phyloP scores from a whole-genome alignment of 2,888 invertebrate genomes.

The Arctia plantaginis region DNA sequence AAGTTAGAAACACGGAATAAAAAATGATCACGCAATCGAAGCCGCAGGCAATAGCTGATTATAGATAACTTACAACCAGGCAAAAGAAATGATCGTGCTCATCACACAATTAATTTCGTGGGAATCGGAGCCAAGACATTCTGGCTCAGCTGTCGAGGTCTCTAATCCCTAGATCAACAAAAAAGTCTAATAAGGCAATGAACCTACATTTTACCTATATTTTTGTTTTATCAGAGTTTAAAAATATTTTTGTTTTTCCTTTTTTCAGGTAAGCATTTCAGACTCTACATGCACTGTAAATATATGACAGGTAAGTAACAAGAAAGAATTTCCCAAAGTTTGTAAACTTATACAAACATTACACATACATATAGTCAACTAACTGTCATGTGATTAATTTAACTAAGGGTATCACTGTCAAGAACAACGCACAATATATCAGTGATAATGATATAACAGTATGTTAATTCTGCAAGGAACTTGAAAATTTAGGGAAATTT shows the following conservation, averaged over 20 bases:
- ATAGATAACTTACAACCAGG: too few species aligned
- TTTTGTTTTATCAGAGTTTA: background rate
- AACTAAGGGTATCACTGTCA: slow-evolving; percentile 14
- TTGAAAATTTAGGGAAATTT: background rate
- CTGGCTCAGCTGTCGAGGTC: too few species aligned
- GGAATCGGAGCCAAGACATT: too few species aligned
- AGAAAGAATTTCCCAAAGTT: slow-evolving; percentile 5
- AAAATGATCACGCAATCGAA: too few species aligned
- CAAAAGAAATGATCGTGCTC: too few species aligned
- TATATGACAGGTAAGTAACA: slow-evolving; percentile 13
- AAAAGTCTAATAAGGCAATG: too few species aligned
- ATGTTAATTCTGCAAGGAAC: background rate
- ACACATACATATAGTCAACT: slow-evolving; percentile 2
- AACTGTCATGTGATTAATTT: slow-evolving; percentile 14
- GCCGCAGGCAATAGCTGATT: too few species aligned
- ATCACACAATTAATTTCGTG: too few species aligned
- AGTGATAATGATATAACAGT: background rate
- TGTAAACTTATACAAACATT: slow-evolving; percentile 13
- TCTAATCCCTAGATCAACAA: too few species aligned
- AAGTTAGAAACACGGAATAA: too few species aligned
- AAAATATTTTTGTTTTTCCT: background rate
- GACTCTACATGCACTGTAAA: slow-evolving; percentile 2
- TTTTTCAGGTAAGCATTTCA: slow-evolving; percentile 42
- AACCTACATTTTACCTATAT: background rate
- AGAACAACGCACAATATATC: slow-evolving; percentile 8